Evolutionary conservation across 2,797 vertebrate species (phyloP).

Genomic region (Chrosomus eos): DNA sequence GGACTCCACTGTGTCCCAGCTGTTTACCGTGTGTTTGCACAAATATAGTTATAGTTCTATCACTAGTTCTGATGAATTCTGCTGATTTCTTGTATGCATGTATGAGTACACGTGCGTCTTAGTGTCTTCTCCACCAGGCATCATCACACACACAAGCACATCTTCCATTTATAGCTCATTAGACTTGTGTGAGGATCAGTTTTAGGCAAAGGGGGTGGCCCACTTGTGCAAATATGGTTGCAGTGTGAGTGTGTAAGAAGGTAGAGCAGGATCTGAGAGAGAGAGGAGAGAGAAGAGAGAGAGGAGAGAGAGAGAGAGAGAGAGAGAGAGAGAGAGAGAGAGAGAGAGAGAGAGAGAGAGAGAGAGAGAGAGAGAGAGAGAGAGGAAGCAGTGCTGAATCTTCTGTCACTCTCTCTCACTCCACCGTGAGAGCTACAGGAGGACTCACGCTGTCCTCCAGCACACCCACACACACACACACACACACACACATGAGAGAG

Average conservation of each 20-base stretch:
- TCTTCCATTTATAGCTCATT: conserved; percentile 77
- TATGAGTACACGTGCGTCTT: neutral
- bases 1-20: neutral
- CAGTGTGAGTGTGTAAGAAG: conserved; percentile 67
- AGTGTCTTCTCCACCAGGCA: conserved; percentile 17
- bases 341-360: conserved; percentile 38
- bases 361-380: conserved; percentile 61
- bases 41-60: neutral
- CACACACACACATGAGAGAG: conserved; percentile 59
- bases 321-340: conserved; percentile 59
- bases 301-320: conserved; percentile 43
- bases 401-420: conserved; percentile 79
- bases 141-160: conserved; percentile 52
- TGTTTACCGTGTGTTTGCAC: neutral
- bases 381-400: conserved; percentile 61
- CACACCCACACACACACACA: conserved; percentile 76
- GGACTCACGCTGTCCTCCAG: conserved; percentile 79
- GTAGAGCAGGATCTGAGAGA: conserved; percentile 37
- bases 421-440: conserved; percentile 77
- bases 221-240: conserved; percentile 77
- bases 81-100: neutral
- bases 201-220: conserved; percentile 70
- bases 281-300: conserved; percentile 59
- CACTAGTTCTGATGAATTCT: neutral
- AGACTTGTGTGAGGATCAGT: conserved; percentile 61